phyloP scores from a whole-genome alignment of 2,888 invertebrate species.

The Orthosia cruda region DNA sequence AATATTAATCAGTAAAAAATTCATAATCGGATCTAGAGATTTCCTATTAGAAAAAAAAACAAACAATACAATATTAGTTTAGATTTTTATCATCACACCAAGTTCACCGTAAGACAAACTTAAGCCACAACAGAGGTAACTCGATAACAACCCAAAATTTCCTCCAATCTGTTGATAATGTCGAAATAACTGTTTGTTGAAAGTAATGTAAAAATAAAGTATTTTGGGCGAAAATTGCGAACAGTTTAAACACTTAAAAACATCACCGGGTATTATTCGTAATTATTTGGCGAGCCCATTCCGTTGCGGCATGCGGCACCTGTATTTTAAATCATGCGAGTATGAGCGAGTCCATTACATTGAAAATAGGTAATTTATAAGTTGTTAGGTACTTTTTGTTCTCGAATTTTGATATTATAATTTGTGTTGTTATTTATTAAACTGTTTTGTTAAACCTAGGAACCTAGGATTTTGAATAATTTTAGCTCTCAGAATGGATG shows the following conservation, averaged over 20 bases:
- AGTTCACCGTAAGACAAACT: neutral
- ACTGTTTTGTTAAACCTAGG: neutral
- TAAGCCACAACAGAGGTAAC: slow-evolving; percentile 12
- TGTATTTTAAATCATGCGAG: slow-evolving; percentile 76
- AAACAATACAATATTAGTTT: neutral
- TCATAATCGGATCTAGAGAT: no score
- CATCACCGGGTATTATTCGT: slow-evolving; percentile 69
- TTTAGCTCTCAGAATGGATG: no score
- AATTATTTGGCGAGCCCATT: slow-evolving; percentile 70
- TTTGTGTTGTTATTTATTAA: neutral
- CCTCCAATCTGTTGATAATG: slow-evolving; percentile 47
- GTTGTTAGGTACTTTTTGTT: slow-evolving; percentile 59
- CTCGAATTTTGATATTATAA: slow-evolving; percentile 45
- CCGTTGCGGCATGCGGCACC: slow-evolving; percentile 68
- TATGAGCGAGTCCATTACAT: slow-evolving; percentile 65
- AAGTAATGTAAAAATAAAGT: slow-evolving; percentile 43
- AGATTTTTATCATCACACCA: neutral
- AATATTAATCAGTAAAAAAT: no score
- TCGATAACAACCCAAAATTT: slow-evolving; percentile 30
- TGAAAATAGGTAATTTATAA: slow-evolving; percentile 71
- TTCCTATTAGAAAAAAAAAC: no score
- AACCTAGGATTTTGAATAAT: no score
- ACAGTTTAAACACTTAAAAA: slow-evolving; percentile 67
- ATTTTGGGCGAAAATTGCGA: slow-evolving; percentile 58
- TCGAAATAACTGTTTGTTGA: slow-evolving; percentile 58